A percentile compares a stretch with the other conserved stretches of the same genome.
Evolutionary conservation across 2,888 invertebrate genomes (phyloP).

Genomic region (Microctonus hyperodae): DNA sequence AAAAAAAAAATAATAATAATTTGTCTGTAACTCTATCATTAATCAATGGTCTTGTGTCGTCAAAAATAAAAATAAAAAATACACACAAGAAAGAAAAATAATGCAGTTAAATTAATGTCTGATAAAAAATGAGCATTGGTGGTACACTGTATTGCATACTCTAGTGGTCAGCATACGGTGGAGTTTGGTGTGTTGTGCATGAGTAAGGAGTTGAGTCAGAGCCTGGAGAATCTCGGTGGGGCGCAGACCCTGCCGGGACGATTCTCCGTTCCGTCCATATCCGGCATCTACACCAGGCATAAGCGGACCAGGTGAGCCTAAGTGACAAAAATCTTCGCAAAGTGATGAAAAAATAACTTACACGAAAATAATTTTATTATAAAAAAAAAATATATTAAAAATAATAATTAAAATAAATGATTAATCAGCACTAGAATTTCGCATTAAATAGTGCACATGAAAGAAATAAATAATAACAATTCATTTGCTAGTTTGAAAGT

Average conservation of each 20-base stretch:
- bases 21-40: not conserved
- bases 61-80: not conserved
- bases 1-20: not conserved
- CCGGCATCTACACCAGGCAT: slow-evolving; percentile 82
- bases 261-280: slow-evolving; percentile 70
- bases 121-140: slow-evolving; percentile 56
- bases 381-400: not conserved
- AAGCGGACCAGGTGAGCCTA: slow-evolving; percentile 80
- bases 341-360: slow-evolving; percentile 23
- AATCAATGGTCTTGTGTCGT: not conserved
- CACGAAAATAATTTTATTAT: slow-evolving; percentile 9
- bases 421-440: slow-evolving; percentile 19
- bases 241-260: slow-evolving; percentile 73
- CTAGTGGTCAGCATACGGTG: slow-evolving; percentile 64
- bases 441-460: not conserved
- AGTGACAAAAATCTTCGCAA: slow-evolving; percentile 39
- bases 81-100: slow-evolving; percentile 16
- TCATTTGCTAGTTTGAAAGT: not conserved
- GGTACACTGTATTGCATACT: slow-evolving; percentile 63
- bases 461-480: not conserved
- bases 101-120: slow-evolving; percentile 21
- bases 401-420: slow-evolving; percentile 16
- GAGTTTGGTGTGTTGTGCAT: slow-evolving; percentile 64
- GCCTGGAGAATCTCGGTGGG: slow-evolving; percentile 69
- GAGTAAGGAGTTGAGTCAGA: slow-evolving; percentile 66